A percentile compares a stretch with the other conserved stretches of the same genome.
phyloP scores from a whole-genome alignment of 2,888 invertebrate genomes.

The Napeogenes sylphis region DNA sequence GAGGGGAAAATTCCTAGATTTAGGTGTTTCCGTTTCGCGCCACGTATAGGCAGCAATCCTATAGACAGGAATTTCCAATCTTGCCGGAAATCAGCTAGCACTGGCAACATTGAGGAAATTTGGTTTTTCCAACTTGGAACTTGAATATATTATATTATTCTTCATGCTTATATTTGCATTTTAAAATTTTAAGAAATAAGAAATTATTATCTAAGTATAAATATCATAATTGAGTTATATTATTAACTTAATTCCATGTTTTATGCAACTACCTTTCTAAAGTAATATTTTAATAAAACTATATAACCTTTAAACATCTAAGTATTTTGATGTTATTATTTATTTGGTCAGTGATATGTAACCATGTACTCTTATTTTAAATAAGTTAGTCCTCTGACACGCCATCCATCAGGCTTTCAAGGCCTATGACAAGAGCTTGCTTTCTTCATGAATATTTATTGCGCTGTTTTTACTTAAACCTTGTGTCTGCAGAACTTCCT shows the following conservation, averaged over 20 bases:
- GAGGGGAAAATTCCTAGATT: conserved; percentile 46
- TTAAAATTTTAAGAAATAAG: too few relatives aligned
- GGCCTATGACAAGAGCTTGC: conserved; percentile 71
- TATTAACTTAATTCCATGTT: too few relatives aligned
- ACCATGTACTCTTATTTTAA: conserved; percentile 30
- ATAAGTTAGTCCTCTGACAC: conserved; percentile 46
- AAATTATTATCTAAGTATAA: too few relatives aligned
- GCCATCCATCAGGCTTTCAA: conserved; percentile 69
- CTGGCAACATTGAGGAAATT: conserved; percentile 25
- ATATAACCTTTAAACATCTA: too few relatives aligned
- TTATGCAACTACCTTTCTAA: too few relatives aligned
- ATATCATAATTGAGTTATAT: too few relatives aligned
- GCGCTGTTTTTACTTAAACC: conserved; percentile 51
- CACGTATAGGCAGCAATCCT: conserved; percentile 30
- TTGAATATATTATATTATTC: conserved; percentile 10
- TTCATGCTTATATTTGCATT: background rate
- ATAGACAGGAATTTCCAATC: conserved; percentile 46
- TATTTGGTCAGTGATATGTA: conserved; percentile 7
- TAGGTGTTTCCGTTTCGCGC: conserved; percentile 47
- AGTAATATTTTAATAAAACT: too few relatives aligned
- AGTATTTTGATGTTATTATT: background rate
- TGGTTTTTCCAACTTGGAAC: conserved; percentile 22
- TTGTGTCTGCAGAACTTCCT: conserved; percentile 16
- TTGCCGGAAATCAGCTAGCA: conserved; percentile 48
- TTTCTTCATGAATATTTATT: conserved; percentile 70